Percentiles rank a stretch among this genome's conserved stretches.
phyloP scores from a whole-genome alignment of 2,888 invertebrate species.

The Megalurothrips usitatus region DNA sequence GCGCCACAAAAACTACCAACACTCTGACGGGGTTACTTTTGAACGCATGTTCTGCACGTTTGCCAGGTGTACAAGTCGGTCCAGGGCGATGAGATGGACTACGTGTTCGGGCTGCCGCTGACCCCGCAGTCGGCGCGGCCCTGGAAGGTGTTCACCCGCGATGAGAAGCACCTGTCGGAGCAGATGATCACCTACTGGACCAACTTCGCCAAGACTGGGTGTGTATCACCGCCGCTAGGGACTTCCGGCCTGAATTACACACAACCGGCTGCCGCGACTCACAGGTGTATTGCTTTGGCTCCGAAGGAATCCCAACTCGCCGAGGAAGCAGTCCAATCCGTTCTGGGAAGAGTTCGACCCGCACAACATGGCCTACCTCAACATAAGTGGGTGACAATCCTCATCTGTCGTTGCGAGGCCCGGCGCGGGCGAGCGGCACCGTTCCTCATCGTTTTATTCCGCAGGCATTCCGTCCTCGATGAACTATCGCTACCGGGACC shows the following conservation, averaged over 20 bases:
- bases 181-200: conserved; percentile 84
- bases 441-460: conserved; percentile 37
- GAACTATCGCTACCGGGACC: conserved; percentile 68
- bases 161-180: conserved; percentile 77
- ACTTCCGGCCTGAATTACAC: not conserved
- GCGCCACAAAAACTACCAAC: conserved; percentile 27
- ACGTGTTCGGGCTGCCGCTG: conserved; percentile 80
- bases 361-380: conserved; percentile 69
- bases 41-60: too few relatives aligned
- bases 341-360: conserved; percentile 82
- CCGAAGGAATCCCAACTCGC: conserved; percentile 71
- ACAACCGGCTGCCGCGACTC: not conserved
- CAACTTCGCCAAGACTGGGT: conserved; percentile 88
- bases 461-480: conserved; percentile 71
- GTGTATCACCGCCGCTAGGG: conserved; percentile 44
- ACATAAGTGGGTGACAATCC: conserved; percentile 58
- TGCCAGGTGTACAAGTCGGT: conserved; percentile 68
- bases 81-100: conserved; percentile 82
- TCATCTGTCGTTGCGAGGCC: not conserved
- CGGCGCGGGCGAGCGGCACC: not conserved
- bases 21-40: too few relatives aligned
- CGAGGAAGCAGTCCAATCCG: conserved; percentile 62
- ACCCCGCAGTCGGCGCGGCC: not conserved
- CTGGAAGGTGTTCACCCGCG: conserved; percentile 62
- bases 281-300: conserved; percentile 34